These are phyloP conservation scores for Drosophila bipectinata DNA, from an alignment of 1,140 invertebrate species.

Conservation along the genomic window DNA sequence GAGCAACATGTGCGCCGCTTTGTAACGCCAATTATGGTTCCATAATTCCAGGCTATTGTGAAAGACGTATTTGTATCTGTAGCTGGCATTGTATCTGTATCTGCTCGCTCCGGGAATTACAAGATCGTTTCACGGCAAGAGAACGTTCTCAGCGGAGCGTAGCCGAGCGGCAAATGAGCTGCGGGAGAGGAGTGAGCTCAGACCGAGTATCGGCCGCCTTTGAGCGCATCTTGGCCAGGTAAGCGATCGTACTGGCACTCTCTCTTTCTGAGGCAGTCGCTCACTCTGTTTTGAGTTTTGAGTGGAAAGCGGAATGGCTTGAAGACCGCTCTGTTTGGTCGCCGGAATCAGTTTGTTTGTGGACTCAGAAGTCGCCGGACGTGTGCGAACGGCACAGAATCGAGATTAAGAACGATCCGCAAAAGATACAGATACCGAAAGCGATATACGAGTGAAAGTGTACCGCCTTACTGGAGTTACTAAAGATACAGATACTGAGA, in stretches of 20 bases:
- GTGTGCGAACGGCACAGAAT: conserved; percentile 41
- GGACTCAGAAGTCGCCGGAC: conserved; percentile 55
- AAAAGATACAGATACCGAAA: conserved; percentile 29
- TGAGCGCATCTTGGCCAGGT: conserved; percentile 42
- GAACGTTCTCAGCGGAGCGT: conserved; percentile 58
- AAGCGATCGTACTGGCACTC: conserved; percentile 8
- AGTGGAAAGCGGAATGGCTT: conserved; percentile 42
- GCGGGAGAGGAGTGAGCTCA: conserved; percentile 18
- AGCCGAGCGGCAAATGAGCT: conserved; percentile 74
- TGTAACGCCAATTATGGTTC: conserved; percentile 82
- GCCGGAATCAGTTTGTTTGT: conserved; percentile 73
- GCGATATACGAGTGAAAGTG: conserved; percentile 66
- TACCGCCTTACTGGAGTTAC: conserved; percentile 28
- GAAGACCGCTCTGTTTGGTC: conserved; percentile 36
- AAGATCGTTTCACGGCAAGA: conserved; percentile 36
- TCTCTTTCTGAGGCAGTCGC: conserved; percentile 8
- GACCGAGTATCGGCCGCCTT: neutral
- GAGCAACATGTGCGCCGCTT: conserved; percentile 76
- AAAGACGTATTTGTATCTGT: conserved; percentile 3
- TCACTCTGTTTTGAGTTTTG: conserved; percentile 69
- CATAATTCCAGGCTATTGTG: conserved; percentile 81
- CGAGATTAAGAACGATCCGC: conserved; percentile 29
- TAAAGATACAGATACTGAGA: conserved; percentile 37
- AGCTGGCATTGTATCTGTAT: conserved; percentile 2
- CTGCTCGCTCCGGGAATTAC: conserved; percentile 50